Evolutionary conservation across 2,888 invertebrate species (phyloP).

Genomic region (Polyploca ridens): DNA sequence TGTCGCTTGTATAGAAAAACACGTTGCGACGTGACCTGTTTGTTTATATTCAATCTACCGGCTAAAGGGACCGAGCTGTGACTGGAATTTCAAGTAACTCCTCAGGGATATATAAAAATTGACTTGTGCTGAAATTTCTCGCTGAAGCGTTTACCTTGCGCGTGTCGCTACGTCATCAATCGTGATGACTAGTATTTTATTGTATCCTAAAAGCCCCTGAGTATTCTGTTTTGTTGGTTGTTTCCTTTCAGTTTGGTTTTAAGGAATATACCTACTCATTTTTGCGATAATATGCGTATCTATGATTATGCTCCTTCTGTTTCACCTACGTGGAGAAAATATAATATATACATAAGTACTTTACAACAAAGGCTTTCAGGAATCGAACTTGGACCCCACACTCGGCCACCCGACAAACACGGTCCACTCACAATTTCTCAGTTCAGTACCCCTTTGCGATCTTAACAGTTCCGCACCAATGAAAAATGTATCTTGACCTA

Average conservation of each 20-base stretch:
- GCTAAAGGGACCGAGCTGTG: conserved; percentile 41
- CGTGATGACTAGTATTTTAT: not conserved
- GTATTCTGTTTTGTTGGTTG: not conserved
- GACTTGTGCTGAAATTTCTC: conserved; percentile 32
- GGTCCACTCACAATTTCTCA: conserved; percentile 32
- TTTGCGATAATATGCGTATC: too few species aligned
- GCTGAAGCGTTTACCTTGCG: conserved; percentile 20
- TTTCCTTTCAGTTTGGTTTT: not conserved
- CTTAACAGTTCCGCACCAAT: conserved; percentile 23
- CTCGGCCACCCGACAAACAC: conserved; percentile 13
- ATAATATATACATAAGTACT: not conserved
- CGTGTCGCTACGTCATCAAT: conserved; percentile 7
- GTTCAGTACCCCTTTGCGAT: conserved; percentile 27
- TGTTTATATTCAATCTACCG: conserved; percentile 62
- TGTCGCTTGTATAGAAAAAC: conserved; percentile 48
- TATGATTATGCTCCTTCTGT: too few species aligned
- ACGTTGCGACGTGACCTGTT: conserved; percentile 56
- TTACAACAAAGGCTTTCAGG: conserved; percentile 2
- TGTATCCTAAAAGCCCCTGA: not conserved
- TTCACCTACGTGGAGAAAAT: not conserved
- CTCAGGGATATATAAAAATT: conserved; percentile 37
- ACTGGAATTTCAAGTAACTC: conserved; percentile 42
- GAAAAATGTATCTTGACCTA: conserved; percentile 26
- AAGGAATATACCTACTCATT: not conserved
- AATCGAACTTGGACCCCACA: not conserved